These are phyloP conservation scores for Mylabris phalerata DNA, from an alignment of 1,140 invertebrate species.

Conservation along the genomic window DNA sequence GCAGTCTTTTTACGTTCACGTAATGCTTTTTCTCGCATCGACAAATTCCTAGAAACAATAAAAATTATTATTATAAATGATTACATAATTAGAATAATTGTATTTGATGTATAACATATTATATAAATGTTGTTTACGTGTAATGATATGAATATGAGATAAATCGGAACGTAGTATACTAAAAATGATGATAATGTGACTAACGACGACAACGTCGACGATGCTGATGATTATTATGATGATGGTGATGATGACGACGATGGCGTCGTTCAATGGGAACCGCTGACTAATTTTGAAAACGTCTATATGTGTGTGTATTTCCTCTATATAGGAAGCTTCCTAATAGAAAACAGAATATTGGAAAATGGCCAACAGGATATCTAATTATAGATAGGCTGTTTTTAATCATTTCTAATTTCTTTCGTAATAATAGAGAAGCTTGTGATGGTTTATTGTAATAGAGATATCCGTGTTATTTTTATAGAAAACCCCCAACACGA, in stretches of 20 bases:
- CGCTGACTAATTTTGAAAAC: conserved; percentile 36
- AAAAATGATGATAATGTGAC: background rate
- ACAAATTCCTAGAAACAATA: conserved; percentile 30
- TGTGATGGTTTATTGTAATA: background rate
- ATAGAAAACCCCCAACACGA: background rate
- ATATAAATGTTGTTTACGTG: too few species aligned
- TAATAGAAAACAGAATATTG: conserved; percentile 30
- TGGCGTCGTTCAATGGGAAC: conserved; percentile 13
- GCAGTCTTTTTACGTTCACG: conserved; percentile 36
- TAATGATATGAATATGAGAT: too few species aligned
- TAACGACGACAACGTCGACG: background rate
- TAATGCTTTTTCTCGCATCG: conserved; percentile 38
- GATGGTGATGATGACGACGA: conserved; percentile 3
- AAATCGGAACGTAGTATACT: background rate
- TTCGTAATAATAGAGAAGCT: conserved; percentile 21
- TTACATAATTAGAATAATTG: too few species aligned
- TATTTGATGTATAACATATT: too few species aligned
- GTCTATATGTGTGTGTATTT: conserved; percentile 21
- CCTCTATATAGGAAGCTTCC: conserved; percentile 34
- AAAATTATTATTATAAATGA: too few species aligned
- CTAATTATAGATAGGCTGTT: conserved; percentile 36
- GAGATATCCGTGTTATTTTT: background rate
- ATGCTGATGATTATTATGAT: background rate
- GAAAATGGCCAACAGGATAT: conserved; percentile 39
- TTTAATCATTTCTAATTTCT: conserved; percentile 29